These are phyloP conservation scores for Phortica variegata DNA, from an alignment of 1,140 invertebrate genomes.

Conservation along the genomic window DNA sequence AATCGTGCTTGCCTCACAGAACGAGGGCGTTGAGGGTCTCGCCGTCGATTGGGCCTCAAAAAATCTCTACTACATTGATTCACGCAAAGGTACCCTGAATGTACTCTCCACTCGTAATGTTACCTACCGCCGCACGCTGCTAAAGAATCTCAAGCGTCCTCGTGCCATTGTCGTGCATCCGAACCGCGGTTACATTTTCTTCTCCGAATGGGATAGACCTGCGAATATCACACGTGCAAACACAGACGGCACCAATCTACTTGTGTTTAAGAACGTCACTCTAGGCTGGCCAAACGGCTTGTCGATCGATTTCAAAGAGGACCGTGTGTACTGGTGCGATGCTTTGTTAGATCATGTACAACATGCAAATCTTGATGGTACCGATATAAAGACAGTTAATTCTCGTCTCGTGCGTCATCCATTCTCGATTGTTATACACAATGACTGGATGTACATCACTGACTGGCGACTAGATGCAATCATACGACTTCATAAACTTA, in stretches of 20 bases:
- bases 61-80: slow-evolving; percentile 98
- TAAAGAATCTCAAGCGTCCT: slow-evolving; percentile 88
- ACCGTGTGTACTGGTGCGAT: slow-evolving; percentile 94
- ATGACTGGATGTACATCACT: slow-evolving; percentile 95
- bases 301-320: slow-evolving; percentile 84
- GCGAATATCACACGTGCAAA: slow-evolving; percentile 92
- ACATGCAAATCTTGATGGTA: slow-evolving; percentile 91
- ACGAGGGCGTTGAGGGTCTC: slow-evolving; percentile 95
- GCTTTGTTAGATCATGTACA: slow-evolving; percentile 94
- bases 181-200: slow-evolving; percentile 90
- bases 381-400: slow-evolving; percentile 87
- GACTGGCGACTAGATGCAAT: slow-evolving; percentile 97
- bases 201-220: slow-evolving; percentile 94
- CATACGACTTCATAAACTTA: slow-evolving; percentile 84
- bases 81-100: slow-evolving; percentile 91
- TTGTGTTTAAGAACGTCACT: slow-evolving; percentile 89
- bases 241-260: slow-evolving; percentile 81
- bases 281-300: slow-evolving; percentile 96
- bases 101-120: slow-evolving; percentile 87
- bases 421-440: slow-evolving; percentile 92
- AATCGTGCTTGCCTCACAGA: slow-evolving; percentile 92
- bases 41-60: slow-evolving; percentile 97
- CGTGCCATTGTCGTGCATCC: slow-evolving; percentile 95
- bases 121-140: slow-evolving; percentile 77
- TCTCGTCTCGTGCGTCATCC: slow-evolving; percentile 89